Conservation (phyloP, 2,113 vertebrate genomes). For the Copsychus sechellarum region DNA sequence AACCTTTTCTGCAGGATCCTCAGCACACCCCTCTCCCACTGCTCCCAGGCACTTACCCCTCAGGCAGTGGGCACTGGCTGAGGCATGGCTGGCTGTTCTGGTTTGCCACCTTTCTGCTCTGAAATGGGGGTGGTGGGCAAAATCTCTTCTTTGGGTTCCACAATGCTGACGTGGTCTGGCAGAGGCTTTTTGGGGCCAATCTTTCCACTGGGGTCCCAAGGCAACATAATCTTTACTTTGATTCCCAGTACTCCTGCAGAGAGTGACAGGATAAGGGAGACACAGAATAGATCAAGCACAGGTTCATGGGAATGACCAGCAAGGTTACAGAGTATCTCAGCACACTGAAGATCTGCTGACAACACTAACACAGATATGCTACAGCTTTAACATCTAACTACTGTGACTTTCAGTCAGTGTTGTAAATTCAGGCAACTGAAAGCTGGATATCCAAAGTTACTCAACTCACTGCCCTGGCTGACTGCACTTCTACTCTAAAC, state of each 20-base stretch:
- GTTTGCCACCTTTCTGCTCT: slow-evolving; percentile 97
- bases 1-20: not conserved
- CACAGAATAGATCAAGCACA: not conserved
- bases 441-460: not conserved
- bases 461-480: not conserved
- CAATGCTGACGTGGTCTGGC: slow-evolving; percentile 97
- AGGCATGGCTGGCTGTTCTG: slow-evolving; percentile 92
- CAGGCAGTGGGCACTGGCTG: slow-evolving; percentile 93
- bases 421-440: not conserved
- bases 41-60: slow-evolving; percentile 64
- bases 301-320: rapidly evolving
- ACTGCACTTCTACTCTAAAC: not conserved
- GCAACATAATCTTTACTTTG: slow-evolving; percentile 99
- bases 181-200: slow-evolving; percentile 98
- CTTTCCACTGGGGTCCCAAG: slow-evolving; percentile 98
- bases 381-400: not conserved
- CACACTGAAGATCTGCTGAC: not conserved
- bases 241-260: slow-evolving; percentile 92
- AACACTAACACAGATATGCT: not conserved
- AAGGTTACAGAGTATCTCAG: not conserved
- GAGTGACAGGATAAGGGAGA: not conserved
- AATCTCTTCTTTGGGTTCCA: slow-evolving; percentile 97
- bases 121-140: slow-evolving; percentile 95
- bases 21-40: not conserved
- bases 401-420: rapidly evolving